phyloP scores from a whole-genome alignment of 2,113 vertebrate species.

The Vulpes vulpes region DNA sequence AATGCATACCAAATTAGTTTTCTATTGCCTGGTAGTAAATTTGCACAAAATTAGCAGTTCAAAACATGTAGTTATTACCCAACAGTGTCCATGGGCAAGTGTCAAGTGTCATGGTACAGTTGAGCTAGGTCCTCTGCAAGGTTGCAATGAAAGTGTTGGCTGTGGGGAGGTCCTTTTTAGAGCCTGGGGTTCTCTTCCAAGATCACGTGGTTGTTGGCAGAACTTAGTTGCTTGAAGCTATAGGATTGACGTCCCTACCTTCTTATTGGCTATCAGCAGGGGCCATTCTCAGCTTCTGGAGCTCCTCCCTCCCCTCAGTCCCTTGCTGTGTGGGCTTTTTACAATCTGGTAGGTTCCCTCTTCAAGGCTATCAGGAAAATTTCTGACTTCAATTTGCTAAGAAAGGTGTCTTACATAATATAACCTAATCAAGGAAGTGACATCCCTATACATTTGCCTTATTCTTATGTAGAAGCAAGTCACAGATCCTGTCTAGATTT shows the following conservation, averaged over 20 bases:
- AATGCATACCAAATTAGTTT: neutral
- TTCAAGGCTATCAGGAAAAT: neutral
- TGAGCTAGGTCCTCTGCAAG: neutral
- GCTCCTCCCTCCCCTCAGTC: rapidly evolving
- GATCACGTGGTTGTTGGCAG: rapidly evolving
- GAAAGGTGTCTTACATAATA: neutral
- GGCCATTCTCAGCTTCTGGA: neutral
- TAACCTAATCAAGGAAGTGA: neutral
- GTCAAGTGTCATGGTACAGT: neutral
- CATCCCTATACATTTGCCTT: neutral
- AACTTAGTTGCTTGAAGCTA: neutral
- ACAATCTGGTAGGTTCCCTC: neutral
- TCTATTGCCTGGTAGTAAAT: neutral
- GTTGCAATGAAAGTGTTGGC: neutral
- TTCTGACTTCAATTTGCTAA: neutral
- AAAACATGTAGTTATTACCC: neutral
- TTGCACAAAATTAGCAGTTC: neutral
- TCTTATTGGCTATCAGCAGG: neutral
- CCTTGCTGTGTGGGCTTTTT: neutral
- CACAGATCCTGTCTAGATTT: neutral
- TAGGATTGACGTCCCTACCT: neutral
- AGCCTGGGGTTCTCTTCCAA: neutral
- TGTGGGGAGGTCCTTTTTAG: neutral
- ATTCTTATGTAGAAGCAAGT: neutral
- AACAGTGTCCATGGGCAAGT: neutral